phyloP scores from a whole-genome alignment of 2,888 invertebrate species.

The Callimorpha dominula region DNA sequence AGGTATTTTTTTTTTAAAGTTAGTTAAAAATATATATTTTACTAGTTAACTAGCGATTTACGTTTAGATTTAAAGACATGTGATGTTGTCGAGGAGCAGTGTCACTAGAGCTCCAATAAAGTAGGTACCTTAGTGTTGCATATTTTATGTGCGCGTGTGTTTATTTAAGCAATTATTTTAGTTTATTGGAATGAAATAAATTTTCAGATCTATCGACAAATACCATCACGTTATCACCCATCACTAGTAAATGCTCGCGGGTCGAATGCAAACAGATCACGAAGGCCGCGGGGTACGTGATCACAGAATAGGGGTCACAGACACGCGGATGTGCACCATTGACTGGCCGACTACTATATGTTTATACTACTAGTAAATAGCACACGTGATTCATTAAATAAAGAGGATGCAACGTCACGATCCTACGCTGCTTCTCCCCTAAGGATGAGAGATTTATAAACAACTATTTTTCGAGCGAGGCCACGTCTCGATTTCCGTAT shows the following conservation, averaged over 20 bases:
- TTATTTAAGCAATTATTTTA: no score
- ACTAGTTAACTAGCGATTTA: not conserved
- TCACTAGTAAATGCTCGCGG: slow-evolving; percentile 53
- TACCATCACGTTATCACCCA: slow-evolving; percentile 13
- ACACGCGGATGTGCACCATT: slow-evolving; percentile 62
- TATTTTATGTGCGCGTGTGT: no score
- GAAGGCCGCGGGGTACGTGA: slow-evolving; percentile 73
- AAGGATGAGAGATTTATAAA: slow-evolving; percentile 4
- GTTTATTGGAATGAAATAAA: not conserved
- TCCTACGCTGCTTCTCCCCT: not conserved
- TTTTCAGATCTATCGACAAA: slow-evolving; percentile 27
- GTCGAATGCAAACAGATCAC: slow-evolving; percentile 62
- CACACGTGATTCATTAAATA: slow-evolving; percentile 30
- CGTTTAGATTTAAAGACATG: no score
- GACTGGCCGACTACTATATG: slow-evolving; percentile 41
- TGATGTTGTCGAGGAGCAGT: no score
- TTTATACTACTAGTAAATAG: slow-evolving; percentile 33
- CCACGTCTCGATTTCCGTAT: not conserved
- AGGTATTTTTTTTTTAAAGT: not conserved
- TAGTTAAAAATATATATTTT: not conserved
- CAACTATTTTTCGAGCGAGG: not conserved
- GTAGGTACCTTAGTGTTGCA: no score
- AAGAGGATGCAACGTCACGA: slow-evolving; percentile 36
- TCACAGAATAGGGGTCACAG: slow-evolving; percentile 71
- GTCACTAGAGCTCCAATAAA: no score